These are phyloP conservation scores for Idaea biselata DNA, from an alignment of 2,888 invertebrate genomes.

Conservation along the genomic window DNA sequence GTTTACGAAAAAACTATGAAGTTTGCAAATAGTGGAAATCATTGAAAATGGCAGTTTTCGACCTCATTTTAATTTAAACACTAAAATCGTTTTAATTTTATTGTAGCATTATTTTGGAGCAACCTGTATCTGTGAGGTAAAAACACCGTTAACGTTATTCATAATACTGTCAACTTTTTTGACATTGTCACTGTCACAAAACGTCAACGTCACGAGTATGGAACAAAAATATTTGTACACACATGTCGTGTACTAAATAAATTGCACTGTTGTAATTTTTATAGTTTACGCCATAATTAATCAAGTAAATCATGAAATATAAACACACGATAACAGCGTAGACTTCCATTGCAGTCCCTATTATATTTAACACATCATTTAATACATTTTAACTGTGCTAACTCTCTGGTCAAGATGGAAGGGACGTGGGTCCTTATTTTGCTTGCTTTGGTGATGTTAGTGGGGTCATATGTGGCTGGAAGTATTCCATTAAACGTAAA, in stretches of 20 bases:
- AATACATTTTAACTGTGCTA: conserved; percentile 11
- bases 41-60: too few relatives aligned
- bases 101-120: not conserved
- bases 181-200: too few relatives aligned
- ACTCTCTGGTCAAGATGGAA: conserved; percentile 83
- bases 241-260: conserved; percentile 3
- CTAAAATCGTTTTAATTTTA: too few relatives aligned
- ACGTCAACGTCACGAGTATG: not conserved
- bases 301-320: conserved; percentile 17
- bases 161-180: not conserved
- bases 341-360: not conserved
- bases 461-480: conserved; percentile 97
- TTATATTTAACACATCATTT: conserved; percentile 10
- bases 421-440: conserved; percentile 91
- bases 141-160: not conserved
- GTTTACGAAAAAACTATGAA: too few relatives aligned
- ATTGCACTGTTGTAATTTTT: conserved; percentile 9
- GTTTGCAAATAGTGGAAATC: too few relatives aligned
- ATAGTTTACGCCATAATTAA: conserved; percentile 12
- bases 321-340: conserved; percentile 13
- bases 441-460: conserved; percentile 94
- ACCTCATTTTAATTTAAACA: too few relatives aligned
- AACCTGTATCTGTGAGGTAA: not conserved
- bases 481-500: conserved; percentile 96
- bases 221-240: not conserved